Percentiles rank a stretch among this genome's conserved stretches.
These are phyloP conservation scores for Cotesia vestalis DNA, from an alignment of 1,140 invertebrate genomes.

Conservation along the genomic window DNA sequence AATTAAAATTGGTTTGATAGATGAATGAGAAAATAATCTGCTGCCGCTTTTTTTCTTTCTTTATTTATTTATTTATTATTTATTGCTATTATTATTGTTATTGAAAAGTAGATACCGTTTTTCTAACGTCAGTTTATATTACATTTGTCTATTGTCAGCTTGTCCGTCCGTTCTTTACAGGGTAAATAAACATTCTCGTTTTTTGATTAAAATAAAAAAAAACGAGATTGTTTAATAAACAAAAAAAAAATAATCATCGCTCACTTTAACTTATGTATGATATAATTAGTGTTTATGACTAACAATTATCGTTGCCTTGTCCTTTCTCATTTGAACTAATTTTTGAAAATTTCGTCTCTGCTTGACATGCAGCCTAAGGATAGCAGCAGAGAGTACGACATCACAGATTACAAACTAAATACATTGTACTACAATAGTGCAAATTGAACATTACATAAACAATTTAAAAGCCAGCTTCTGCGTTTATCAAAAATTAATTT, in stretches of 20 bases:
- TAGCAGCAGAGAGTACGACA: slow-evolving; percentile 56
- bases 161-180: slow-evolving; percentile 51
- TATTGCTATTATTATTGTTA: slow-evolving; percentile 38
- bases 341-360: slow-evolving; percentile 60
- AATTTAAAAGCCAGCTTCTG: slow-evolving; percentile 18
- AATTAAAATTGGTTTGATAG: not conserved
- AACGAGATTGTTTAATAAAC: not conserved
- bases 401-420: slow-evolving; percentile 43
- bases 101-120: slow-evolving; percentile 37
- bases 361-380: slow-evolving; percentile 65
- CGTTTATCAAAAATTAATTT: slow-evolving; percentile 10
- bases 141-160: slow-evolving; percentile 43
- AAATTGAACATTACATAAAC: slow-evolving; percentile 10
- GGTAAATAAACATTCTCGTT: slow-evolving; percentile 18
- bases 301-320: slow-evolving; percentile 32
- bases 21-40: slow-evolving; percentile 1
- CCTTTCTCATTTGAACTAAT: slow-evolving; percentile 57
- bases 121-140: slow-evolving; percentile 40
- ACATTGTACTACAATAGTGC: slow-evolving; percentile 18
- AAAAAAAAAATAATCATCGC: slow-evolving; percentile 4
- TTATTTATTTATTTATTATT: not conserved
- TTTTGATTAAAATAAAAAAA: not conserved
- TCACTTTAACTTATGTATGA: slow-evolving; percentile 14
- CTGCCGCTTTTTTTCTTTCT: not conserved
- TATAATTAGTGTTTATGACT: slow-evolving; percentile 16